Percentiles rank a stretch among this genome's conserved stretches.
phyloP scores from a whole-genome alignment of 2,888 invertebrate species.

The Buathra laborator region DNA sequence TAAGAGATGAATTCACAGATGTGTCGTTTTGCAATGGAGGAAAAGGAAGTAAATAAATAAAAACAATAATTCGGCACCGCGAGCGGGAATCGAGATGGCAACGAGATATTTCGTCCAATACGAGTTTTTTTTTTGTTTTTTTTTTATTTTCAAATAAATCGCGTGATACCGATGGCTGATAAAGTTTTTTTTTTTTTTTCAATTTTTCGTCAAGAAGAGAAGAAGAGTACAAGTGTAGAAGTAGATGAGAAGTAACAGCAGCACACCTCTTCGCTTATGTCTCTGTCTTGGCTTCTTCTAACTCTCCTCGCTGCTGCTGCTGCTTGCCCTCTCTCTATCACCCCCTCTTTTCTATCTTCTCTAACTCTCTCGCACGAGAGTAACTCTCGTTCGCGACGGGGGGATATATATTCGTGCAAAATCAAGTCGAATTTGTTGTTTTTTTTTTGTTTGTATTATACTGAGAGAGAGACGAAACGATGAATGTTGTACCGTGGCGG shows the following conservation, averaged over 20 bases:
- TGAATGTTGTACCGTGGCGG: conserved; percentile 20
- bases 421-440: neutral
- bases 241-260: conserved; percentile 58
- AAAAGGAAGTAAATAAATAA: conserved; percentile 17
- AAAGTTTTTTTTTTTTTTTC: neutral
- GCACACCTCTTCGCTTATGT: conserved; percentile 62
- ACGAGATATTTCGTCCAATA: neutral
- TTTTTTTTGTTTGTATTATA: neutral
- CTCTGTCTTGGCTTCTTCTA: conserved; percentile 43
- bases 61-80: conserved; percentile 28
- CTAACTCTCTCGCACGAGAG: conserved; percentile 37
- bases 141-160: neutral
- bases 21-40: conserved; percentile 48
- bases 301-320: conserved; percentile 40
- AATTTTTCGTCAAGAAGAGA: neutral
- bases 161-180: neutral
- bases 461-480: neutral
- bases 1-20: conserved; percentile 56
- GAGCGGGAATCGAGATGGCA: conserved; percentile 60
- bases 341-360: conserved; percentile 25
- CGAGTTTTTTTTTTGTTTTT: neutral
- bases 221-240: conserved; percentile 28
- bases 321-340: conserved; percentile 32
- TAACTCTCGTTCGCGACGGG: conserved; percentile 12
- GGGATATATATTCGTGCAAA: conserved; percentile 7